phyloP scores from a whole-genome alignment of 2,797 vertebrate genomes.

The Cheracebus regulus region DNA sequence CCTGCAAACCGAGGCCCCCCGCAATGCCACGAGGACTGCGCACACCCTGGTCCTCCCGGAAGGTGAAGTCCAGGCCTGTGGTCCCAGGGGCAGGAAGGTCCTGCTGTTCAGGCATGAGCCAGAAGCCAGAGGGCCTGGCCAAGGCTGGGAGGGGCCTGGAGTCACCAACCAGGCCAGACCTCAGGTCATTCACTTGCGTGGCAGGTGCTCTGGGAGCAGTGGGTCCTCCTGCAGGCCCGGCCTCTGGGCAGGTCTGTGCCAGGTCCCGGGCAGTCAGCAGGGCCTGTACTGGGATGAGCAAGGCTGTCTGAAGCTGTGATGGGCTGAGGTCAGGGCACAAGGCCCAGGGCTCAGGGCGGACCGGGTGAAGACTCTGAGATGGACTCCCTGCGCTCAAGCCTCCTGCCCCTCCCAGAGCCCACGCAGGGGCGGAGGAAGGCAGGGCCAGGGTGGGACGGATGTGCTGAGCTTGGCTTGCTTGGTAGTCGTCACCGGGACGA shows the following conservation, averaged over 20 bases:
- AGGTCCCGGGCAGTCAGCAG: background rate
- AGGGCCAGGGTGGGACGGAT: too few relatives aligned
- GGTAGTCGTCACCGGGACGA: accelerated
- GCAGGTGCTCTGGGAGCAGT: accelerated
- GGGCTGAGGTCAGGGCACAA: too few relatives aligned
- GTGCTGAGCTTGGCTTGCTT: accelerated
- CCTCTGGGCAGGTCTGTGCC: accelerated
- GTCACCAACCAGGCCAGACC: background rate
- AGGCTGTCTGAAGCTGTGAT: background rate
- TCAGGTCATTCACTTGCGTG: background rate
- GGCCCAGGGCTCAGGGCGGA: accelerated
- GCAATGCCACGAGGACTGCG: accelerated
- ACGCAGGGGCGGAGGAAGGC: too few relatives aligned
- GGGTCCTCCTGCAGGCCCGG: accelerated
- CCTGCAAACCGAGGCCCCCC: accelerated
- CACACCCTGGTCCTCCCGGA: accelerated
- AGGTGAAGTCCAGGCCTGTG: accelerated
- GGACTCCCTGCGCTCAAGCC: too few relatives aligned
- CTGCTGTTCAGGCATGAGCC: accelerated
- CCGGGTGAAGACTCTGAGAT: accelerated
- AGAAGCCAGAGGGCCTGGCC: accelerated
- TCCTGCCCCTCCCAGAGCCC: background rate
- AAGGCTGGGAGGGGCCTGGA: background rate
- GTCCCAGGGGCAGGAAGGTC: background rate
- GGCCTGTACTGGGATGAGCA: background rate